Base-by-base conservation (phyloP, 2,888 invertebrate species). In the Ligdia adustata region DNA sequence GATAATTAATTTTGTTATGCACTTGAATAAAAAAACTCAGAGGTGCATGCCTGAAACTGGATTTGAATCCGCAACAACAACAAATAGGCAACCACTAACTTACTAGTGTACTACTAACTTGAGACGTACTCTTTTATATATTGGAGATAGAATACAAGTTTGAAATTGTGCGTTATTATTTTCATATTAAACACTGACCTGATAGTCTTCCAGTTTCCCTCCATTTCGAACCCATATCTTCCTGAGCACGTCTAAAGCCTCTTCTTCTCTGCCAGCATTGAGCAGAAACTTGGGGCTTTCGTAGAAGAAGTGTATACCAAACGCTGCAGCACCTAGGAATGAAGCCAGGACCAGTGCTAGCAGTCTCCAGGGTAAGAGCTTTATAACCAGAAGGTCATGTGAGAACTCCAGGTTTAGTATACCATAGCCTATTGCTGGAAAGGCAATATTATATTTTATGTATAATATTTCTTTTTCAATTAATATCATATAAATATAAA, bases 261-360 rank as follows among this genome's bases (percentile, higher is more conserved):
- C 87, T 1, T 86, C 80, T 45, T 91, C 91, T 11, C 81, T 79
- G 2, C 93, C 92, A 49, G 87, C 87, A 15, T 92, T 91, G 73
- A 94, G 89, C 2, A 94, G 74, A 66, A 93, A 95, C 72, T 94
- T 94, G 0, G 95, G 95, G 68, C 94, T 95, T 72, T 95, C 95
- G 4, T 93, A 91, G 50, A 92, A 88, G 33, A 91, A 82, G 24
- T 88, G 79, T 5, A 93, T 69, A 0, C 90, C 69, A 7, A 91
- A 40, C 0, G 91, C 91, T 18, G 93, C 91, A 0, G 92, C 56
- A 0, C 93, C 68, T 28, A 92, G 90, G 0, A 94, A 93, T 7
- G 93, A 14, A 7, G 92, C 78, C 39, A 87, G 72, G 0, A 88
- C 55, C 1, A 79, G 49, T 3, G 64, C 57, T 15, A 80, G 31